Evolutionary conservation across 2,888 invertebrate species (phyloP).

Genomic region (Mythimna vitellina): DNA sequence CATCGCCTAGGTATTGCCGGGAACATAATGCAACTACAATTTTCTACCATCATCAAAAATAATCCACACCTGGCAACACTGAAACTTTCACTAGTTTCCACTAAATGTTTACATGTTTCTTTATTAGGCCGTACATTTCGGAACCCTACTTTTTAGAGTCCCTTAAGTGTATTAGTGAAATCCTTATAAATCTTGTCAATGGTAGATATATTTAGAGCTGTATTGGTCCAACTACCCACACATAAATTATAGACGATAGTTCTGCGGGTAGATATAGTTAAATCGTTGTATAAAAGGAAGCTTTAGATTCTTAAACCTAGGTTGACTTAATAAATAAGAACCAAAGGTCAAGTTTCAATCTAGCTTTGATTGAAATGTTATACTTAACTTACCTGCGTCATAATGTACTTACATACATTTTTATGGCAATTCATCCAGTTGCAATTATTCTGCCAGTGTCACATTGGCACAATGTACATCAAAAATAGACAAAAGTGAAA

Average conservation of each 20-base stretch:
- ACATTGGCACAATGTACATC: no score
- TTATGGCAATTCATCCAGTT: no score
- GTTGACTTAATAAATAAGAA: no score
- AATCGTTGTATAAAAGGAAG: neutral
- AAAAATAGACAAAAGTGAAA: no score
- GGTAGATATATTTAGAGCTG: slow-evolving; percentile 19
- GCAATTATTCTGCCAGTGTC: no score
- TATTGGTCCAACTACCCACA: slow-evolving; percentile 7
- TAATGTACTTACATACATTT: no score
- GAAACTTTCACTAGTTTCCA: slow-evolving; percentile 25
- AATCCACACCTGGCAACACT: slow-evolving; percentile 28
- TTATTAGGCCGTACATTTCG: slow-evolving; percentile 60
- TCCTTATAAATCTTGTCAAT: slow-evolving; percentile 52
- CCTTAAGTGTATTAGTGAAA: slow-evolving; percentile 63
- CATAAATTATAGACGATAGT: neutral
- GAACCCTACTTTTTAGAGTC: slow-evolving; percentile 51
- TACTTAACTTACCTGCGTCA: no score
- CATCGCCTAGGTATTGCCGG: no score
- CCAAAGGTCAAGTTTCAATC: no score
- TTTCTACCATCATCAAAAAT: neutral
- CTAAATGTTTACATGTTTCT: slow-evolving; percentile 60
- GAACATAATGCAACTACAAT: no score
- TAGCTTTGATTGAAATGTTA: no score
- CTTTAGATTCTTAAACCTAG: no score
- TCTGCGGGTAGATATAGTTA: neutral